Conservation (phyloP, 2,113 vertebrate genomes). For the Tragelaphus scriptus region DNA sequence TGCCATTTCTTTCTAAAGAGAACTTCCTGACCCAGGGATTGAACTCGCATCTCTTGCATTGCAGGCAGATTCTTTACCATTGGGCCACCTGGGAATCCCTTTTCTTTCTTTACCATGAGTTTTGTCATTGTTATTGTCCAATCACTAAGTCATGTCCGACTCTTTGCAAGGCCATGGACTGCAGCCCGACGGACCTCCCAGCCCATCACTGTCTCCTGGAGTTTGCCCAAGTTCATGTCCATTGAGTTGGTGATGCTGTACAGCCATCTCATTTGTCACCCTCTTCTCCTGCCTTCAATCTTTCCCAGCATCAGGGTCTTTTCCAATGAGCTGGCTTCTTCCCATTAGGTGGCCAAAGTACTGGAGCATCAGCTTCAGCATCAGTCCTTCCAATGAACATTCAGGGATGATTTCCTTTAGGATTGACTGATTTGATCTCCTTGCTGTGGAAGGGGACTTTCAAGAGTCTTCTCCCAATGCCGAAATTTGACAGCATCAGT, state of each 20-base stretch:
- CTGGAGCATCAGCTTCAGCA: background rate
- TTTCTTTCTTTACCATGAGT: background rate
- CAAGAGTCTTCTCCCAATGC: background rate
- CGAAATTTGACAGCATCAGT: background rate
- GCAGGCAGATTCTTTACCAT: background rate
- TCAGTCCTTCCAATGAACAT: background rate
- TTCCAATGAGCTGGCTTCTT: background rate
- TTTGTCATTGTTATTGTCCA: background rate
- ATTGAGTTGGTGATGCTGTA: background rate
- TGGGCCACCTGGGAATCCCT: background rate
- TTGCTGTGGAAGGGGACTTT: background rate
- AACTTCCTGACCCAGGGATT: background rate
- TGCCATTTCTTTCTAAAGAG: background rate
- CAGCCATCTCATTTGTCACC: background rate
- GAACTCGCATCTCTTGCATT: rapidly evolving
- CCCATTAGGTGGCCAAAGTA: background rate
- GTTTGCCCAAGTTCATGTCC: background rate
- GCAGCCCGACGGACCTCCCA: background rate
- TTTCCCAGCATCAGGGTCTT: background rate
- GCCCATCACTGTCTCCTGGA: background rate
- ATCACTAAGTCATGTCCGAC: background rate
- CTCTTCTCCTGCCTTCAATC: background rate
- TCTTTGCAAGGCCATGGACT: background rate
- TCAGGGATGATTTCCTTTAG: background rate
- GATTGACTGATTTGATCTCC: background rate